These are phyloP conservation scores for Noctua janthina DNA, from an alignment of 2,888 invertebrate genomes.

Conservation along the genomic window DNA sequence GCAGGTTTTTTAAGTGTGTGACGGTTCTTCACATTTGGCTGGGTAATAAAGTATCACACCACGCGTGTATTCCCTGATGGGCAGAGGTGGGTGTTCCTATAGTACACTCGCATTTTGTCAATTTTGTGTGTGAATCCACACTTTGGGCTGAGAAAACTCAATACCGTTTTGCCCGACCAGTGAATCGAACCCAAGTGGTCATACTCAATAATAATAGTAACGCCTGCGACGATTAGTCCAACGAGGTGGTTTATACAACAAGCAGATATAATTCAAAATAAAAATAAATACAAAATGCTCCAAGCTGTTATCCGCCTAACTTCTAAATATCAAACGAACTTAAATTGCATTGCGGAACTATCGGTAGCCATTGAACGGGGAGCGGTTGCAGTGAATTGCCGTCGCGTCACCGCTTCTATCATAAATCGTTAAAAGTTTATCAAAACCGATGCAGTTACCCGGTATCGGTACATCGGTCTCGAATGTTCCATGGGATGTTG, in stretches of 20 bases:
- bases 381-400: conserved; percentile 63
- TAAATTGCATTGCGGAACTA: conserved; percentile 73
- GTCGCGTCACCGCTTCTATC: conserved; percentile 71
- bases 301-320: conserved; percentile 32
- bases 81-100: neutral
- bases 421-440: conserved; percentile 83
- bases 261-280: neutral
- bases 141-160: neutral
- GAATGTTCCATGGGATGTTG: conserved; percentile 61
- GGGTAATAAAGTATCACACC: no score
- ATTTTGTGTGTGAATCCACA: neutral
- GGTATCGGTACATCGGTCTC: conserved; percentile 34
- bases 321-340: conserved; percentile 66
- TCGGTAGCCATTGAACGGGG: conserved; percentile 62
- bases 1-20: no score
- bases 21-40: no score
- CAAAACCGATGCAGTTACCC: conserved; percentile 69
- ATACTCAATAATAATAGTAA: neutral
- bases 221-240: neutral
- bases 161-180: neutral
- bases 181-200: neutral
- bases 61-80: neutral
- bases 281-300: neutral
- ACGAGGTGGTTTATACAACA: neutral
- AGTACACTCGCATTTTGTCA: neutral